Conservation (phyloP, 2,113 vertebrate genomes). For the Junco hyemalis region DNA sequence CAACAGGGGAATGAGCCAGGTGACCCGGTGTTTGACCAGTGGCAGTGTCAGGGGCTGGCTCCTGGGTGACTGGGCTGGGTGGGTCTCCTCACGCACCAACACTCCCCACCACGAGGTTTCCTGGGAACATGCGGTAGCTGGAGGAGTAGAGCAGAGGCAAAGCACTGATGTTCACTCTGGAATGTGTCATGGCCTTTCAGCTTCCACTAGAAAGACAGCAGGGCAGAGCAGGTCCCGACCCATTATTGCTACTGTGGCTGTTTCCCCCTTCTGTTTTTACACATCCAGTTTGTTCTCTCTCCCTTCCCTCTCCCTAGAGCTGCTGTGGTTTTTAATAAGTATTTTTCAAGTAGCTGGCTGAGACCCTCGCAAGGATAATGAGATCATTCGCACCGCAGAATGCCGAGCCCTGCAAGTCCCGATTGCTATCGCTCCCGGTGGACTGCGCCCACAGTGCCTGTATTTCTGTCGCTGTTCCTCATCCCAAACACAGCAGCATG, state of each 20-base stretch:
- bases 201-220: background rate
- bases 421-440: background rate
- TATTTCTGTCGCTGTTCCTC: background rate
- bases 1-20: too few relatives aligned
- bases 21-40: rapidly evolving
- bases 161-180: background rate
- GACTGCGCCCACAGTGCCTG: background rate
- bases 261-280: background rate
- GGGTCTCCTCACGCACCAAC: background rate
- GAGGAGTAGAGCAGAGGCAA: background rate
- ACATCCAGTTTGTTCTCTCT: background rate
- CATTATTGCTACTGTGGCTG: background rate
- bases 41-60: background rate
- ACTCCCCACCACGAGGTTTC: background rate
- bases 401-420: background rate
- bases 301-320: constrained; percentile 7
- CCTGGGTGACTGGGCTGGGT: background rate
- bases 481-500: background rate
- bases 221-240: background rate
- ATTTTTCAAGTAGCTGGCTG: constrained; percentile 45
- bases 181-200: background rate
- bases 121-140: background rate
- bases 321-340: constrained; percentile 27
- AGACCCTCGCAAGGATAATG: constrained; percentile 43
- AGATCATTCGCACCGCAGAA: constrained; percentile 36